Conservation (phyloP, 1,140 invertebrate genomes). For the Trichonephila clavipes region DNA sequence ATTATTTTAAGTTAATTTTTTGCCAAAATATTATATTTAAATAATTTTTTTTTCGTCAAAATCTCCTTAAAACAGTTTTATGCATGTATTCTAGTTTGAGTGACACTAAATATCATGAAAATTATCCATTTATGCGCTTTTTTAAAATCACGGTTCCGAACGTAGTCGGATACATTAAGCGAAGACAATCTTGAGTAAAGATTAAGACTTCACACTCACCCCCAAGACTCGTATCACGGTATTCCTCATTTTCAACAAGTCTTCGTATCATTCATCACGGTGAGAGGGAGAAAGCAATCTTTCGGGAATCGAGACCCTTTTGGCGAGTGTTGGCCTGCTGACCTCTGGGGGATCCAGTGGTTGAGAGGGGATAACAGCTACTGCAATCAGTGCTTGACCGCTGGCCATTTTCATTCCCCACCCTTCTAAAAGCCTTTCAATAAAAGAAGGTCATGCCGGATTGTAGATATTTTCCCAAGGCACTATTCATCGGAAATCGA, state of each 20-base stretch:
- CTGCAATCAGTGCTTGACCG: constrained; percentile 65
- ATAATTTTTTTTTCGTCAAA: too few relatives aligned
- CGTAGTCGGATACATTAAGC: too few relatives aligned
- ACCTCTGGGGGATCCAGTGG: constrained; percentile 33
- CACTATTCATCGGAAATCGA: constrained; percentile 21
- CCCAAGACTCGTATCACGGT: background rate
- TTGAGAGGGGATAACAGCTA: constrained; percentile 34
- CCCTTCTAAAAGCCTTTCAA: constrained; percentile 15
- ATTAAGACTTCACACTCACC: too few relatives aligned
- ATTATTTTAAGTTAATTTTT: too few relatives aligned
- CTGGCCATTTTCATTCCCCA: constrained; percentile 54
- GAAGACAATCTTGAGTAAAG: too few relatives aligned
- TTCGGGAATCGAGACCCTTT: background rate
- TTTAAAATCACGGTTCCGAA: too few relatives aligned
- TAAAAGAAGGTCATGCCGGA: constrained; percentile 12
- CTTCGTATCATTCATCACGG: background rate
- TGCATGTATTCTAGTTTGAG: too few relatives aligned
- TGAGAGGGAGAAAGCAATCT: background rate
- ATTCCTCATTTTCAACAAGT: background rate
- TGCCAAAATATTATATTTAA: too few relatives aligned
- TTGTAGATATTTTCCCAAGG: constrained; percentile 7
- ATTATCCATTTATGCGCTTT: too few relatives aligned
- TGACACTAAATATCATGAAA: too few relatives aligned
- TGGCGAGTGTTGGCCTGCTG: constrained; percentile 32
- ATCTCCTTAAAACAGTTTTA: too few relatives aligned